Percentiles rank a stretch among this genome's conserved stretches.
Evolutionary conservation across 37 sponge, comb jelly and placozoan species (phyloP).

Genomic region (Petrosia ficiformis): DNA sequence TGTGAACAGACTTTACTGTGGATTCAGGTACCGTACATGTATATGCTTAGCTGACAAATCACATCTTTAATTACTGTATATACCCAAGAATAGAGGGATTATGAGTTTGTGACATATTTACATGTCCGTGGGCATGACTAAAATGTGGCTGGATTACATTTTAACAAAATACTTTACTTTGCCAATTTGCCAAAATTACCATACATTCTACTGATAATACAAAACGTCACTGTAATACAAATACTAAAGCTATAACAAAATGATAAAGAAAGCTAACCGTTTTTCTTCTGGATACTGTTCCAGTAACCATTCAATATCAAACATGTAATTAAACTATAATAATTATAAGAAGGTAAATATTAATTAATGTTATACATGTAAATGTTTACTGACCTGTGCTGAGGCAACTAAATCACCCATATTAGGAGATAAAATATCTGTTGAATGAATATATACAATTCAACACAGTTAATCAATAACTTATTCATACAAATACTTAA

Average conservation of each 20-base stretch:
- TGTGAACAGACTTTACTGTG: no score
- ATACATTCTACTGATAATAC: no score
- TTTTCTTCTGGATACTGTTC: conserved; percentile 75
- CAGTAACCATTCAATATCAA: conserved; percentile 87
- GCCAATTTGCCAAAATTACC: neutral
- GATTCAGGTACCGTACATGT: no score
- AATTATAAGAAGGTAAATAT: neutral
- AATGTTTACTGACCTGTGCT: conserved; percentile 50
- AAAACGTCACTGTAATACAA: neutral
- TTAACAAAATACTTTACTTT: neutral
- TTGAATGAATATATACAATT: no score
- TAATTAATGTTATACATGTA: neutral
- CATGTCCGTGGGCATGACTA: no score
- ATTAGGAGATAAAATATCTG: conserved; percentile 42
- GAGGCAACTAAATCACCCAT: conserved; percentile 69
- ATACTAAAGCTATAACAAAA: neutral
- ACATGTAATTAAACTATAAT: conserved; percentile 86
- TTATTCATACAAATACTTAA: no score
- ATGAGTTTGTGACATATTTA: no score
- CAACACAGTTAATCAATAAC: no score
- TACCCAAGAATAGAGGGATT: no score
- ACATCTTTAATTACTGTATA: no score
- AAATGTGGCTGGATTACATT: no score
- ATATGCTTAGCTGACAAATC: no score
- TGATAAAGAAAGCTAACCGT: conserved; percentile 7